A percentile compares a stretch with the other conserved stretches of the same genome.
Conservation (phyloP, 2,113 vertebrate genomes). For the Microtus montanus region DNA sequence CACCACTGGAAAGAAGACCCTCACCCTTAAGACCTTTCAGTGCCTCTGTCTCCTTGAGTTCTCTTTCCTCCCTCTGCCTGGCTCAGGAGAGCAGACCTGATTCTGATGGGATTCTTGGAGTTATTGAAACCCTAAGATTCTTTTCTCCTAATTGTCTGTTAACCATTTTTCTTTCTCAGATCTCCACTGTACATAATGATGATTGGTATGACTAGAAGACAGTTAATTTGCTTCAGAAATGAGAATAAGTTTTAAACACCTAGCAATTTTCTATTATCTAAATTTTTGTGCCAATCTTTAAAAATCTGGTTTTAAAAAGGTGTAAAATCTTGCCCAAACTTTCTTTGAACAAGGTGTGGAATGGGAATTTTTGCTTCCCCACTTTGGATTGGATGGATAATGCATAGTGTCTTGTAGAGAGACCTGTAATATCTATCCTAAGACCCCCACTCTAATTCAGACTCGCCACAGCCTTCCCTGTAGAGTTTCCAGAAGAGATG, state of each 20-base stretch:
- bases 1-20: neutral
- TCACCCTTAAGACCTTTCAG: neutral
- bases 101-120: neutral
- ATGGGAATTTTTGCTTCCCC: neutral
- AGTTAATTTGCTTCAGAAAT: constrained; percentile 41
- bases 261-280: constrained; percentile 36
- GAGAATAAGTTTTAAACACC: constrained; percentile 1
- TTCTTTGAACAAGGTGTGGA: neutral
- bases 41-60: neutral
- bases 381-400: neutral
- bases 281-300: constrained; percentile 25
- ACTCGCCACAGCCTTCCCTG: neutral
- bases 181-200: neutral
- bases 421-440: neutral
- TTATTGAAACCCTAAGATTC: constrained; percentile 6
- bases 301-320: constrained; percentile 6
- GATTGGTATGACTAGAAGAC: neutral
- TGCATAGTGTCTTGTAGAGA: neutral
- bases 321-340: neutral
- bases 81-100: neutral
- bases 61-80: neutral
- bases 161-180: neutral
- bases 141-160: neutral
- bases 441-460: neutral
- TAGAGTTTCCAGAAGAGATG: neutral